Percentiles rank a stretch among this genome's conserved stretches.
Evolutionary conservation across 2,113 vertebrate species (phyloP).

Genomic region (Benitochromis conjunctus): DNA sequence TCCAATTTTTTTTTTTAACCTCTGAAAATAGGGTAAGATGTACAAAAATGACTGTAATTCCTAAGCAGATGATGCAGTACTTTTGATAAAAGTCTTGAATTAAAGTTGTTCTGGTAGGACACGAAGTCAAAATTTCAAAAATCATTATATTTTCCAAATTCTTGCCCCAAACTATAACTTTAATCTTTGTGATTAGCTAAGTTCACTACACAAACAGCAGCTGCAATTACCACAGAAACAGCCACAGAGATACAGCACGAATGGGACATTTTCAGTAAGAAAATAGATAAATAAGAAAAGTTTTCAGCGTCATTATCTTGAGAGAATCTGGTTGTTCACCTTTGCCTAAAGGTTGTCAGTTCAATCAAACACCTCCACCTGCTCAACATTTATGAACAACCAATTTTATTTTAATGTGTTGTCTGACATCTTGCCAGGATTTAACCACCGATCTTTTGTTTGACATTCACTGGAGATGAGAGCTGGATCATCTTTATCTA

Average conservation of each 20-base stretch:
- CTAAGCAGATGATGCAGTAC: background rate
- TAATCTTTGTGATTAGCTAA: background rate
- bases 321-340: background rate
- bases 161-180: background rate
- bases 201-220: background rate
- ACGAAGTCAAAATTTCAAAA: background rate
- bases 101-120: background rate
- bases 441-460: background rate
- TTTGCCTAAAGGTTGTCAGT: background rate
- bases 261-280: background rate
- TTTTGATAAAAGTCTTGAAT: background rate
- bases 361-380: background rate
- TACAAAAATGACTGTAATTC: background rate
- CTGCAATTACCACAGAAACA: background rate
- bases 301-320: background rate
- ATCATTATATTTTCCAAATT: background rate
- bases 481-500: background rate
- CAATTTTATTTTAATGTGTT: background rate
- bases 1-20: background rate
- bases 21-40: background rate
- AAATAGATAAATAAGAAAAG: background rate
- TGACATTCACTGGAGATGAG: background rate
- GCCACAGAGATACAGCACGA: background rate
- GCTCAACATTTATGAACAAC: constrained; percentile 9
- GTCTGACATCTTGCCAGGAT: background rate